Evolutionary conservation across 2,113 vertebrate genomes (phyloP).

Genomic region (Anguilla rostrata): DNA sequence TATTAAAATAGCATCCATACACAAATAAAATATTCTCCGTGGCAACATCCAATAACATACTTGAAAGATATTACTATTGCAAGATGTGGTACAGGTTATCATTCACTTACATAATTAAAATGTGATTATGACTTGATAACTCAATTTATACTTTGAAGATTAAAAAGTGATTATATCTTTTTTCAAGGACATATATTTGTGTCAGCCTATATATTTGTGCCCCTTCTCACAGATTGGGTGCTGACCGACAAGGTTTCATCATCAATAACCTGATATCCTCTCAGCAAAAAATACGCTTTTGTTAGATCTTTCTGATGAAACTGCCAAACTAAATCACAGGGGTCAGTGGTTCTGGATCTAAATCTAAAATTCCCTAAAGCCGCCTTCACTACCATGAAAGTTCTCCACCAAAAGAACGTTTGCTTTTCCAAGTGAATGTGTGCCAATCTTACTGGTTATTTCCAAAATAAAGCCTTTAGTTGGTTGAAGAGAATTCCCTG

Average conservation of each 20-base stretch:
- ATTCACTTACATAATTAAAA: too few species aligned
- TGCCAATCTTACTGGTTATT: background rate
- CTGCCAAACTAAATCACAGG: constrained; percentile 48
- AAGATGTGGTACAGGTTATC: too few species aligned
- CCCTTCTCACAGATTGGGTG: constrained; percentile 43
- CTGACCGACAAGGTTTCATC: constrained; percentile 57
- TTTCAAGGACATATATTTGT: constrained; percentile 28
- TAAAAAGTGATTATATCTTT: constrained; percentile 7
- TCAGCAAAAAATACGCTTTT: constrained; percentile 41
- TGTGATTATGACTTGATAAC: background rate
- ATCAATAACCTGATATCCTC: constrained; percentile 60
- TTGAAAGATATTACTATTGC: background rate
- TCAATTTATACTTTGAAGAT: background rate
- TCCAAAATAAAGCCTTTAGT: background rate
- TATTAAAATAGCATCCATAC: background rate
- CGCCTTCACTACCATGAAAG: background rate
- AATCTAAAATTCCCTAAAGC: background rate
- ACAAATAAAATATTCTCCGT: background rate
- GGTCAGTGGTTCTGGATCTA: constrained; percentile 27
- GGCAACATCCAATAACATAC: too few species aligned
- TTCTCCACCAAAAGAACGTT: background rate
- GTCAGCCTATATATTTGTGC: constrained; percentile 30
- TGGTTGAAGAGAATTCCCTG: background rate
- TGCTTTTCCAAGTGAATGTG: background rate
- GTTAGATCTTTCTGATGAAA: constrained; percentile 26